Evolutionary conservation across 2,888 invertebrate species (phyloP).

Genomic region (Oxytorus armatus): DNA sequence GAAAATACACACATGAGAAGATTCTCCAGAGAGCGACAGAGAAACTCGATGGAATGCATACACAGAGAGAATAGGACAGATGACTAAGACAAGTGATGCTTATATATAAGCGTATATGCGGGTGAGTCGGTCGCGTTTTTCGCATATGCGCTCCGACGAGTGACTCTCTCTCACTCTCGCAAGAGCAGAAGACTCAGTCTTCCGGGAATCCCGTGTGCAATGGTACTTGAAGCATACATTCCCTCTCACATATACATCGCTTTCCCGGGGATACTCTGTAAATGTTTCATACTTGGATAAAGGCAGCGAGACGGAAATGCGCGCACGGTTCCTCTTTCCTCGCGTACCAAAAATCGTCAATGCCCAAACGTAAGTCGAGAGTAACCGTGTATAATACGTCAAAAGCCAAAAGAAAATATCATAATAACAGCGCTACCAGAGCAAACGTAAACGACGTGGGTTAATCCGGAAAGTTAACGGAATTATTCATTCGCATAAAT

Average conservation of each 20-base stretch:
- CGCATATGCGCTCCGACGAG: conserved; percentile 47
- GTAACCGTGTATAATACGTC: conserved; percentile 4
- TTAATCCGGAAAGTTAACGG: background rate
- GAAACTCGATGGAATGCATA: conserved; percentile 20
- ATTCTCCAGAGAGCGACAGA: conserved; percentile 63
- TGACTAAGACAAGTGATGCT: conserved; percentile 64
- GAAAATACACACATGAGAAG: conserved; percentile 67
- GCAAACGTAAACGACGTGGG: background rate
- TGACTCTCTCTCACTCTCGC: conserved; percentile 35
- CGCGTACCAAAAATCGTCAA: conserved; percentile 52
- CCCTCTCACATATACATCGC: conserved; percentile 3
- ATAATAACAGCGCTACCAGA: conserved; percentile 9
- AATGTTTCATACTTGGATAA: conserved; percentile 64
- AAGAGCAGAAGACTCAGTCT: conserved; percentile 61
- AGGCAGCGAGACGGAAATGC: conserved; percentile 62
- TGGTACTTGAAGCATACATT: conserved; percentile 58
- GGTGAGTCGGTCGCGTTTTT: conserved; percentile 44
- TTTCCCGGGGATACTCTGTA: conserved; percentile 24
- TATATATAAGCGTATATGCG: conserved; percentile 36
- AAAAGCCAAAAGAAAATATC: conserved; percentile 28
- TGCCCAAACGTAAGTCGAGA: conserved; percentile 48
- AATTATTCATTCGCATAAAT: background rate
- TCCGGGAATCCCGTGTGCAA: conserved; percentile 61
- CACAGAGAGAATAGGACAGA: conserved; percentile 48
- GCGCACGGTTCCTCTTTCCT: conserved; percentile 47